Conservation (phyloP, 2,888 invertebrate genomes). For the Liodrosophila aerea region DNA sequence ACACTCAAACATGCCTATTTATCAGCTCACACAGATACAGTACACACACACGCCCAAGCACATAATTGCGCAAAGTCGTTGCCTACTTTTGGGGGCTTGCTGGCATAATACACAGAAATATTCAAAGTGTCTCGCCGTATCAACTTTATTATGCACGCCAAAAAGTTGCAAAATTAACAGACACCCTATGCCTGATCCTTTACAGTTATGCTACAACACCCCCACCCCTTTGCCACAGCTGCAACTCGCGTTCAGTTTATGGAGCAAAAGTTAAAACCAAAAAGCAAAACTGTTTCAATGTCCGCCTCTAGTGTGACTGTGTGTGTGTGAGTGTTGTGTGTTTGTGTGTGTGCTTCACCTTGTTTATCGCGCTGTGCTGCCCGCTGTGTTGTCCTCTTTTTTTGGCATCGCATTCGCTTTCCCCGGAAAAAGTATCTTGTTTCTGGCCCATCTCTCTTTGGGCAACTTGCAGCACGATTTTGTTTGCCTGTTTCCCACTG, state of each 20-base stretch:
- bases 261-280: conserved; percentile 19
- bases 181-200: conserved; percentile 29
- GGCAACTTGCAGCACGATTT: conserved; percentile 51
- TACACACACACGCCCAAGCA: conserved; percentile 6
- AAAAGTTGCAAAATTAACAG: conserved; percentile 75
- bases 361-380: conserved; percentile 58
- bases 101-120: conserved; percentile 37
- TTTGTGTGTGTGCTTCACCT: conserved; percentile 29
- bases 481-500: conserved; percentile 54
- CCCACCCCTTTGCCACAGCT: not conserved
- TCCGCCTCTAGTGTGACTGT: conserved; percentile 27
- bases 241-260: conserved; percentile 48
- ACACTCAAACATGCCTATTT: conserved; percentile 29
- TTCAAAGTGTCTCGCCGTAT: conserved; percentile 63
- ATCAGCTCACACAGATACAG: conserved; percentile 26
- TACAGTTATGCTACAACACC: not conserved
- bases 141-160: conserved; percentile 74
- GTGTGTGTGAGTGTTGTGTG: not conserved
- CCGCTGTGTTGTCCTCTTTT: conserved; percentile 10
- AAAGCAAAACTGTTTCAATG: conserved; percentile 63
- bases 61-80: conserved; percentile 61
- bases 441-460: conserved; percentile 8
- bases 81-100: conserved; percentile 51
- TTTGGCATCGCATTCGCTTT: conserved; percentile 18
- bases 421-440: conserved; percentile 40